These are phyloP conservation scores for Habrosyne pyritoides DNA, from an alignment of 2,888 invertebrate genomes.

Conservation along the genomic window DNA sequence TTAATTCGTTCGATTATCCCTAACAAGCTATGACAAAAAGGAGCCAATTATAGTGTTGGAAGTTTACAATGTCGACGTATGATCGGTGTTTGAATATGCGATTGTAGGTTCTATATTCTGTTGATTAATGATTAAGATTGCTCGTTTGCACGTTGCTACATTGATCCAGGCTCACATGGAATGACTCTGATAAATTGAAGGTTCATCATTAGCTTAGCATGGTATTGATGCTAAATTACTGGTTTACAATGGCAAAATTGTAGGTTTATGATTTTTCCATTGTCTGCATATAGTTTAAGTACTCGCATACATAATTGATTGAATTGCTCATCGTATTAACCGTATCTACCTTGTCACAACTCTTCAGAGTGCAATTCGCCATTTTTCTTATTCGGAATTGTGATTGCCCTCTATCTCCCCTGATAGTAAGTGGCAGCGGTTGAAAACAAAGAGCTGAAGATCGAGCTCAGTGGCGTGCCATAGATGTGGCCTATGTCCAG, in stretches of 20 bases:
- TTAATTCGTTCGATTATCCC: slow-evolving; percentile 9
- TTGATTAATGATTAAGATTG: background rate
- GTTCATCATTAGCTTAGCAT: background rate
- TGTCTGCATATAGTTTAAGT: too few relatives aligned
- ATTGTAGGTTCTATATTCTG: background rate
- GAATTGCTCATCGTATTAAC: background rate
- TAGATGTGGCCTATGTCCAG: too few relatives aligned
- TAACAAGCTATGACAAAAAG: slow-evolving; percentile 22
- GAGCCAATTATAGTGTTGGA: slow-evolving; percentile 44
- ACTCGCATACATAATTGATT: too few relatives aligned
- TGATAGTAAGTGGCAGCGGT: too few relatives aligned
- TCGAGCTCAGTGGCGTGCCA: too few relatives aligned
- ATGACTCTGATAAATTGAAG: background rate
- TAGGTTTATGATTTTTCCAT: too few relatives aligned
- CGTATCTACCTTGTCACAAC: background rate
- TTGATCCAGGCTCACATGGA: background rate
- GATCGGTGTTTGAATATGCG: background rate
- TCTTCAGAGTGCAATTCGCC: too few relatives aligned
- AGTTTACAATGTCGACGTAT: slow-evolving; percentile 16
- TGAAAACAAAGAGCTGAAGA: too few relatives aligned
- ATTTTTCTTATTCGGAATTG: too few relatives aligned
- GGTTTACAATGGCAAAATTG: background rate
- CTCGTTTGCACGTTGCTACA: slow-evolving; percentile 4
- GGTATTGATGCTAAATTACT: background rate
- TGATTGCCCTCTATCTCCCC: too few relatives aligned